These are phyloP conservation scores for Agapornis canus DNA, from an alignment of 2,797 vertebrate species.

Conservation along the genomic window DNA sequence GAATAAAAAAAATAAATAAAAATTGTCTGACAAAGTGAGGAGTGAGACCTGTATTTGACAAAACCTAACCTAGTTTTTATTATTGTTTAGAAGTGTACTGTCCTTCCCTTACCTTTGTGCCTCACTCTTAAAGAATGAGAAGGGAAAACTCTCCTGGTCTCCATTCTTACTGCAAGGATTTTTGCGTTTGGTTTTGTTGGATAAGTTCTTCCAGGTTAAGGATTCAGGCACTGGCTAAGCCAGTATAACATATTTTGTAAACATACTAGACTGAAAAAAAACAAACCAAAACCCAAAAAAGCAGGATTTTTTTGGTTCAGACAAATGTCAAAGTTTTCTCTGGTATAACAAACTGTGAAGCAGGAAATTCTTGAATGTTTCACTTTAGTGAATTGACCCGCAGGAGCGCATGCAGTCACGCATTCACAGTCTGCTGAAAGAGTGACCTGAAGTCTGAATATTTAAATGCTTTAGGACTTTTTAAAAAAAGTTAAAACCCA, in stretches of 20 bases:
- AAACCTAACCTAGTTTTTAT: background rate
- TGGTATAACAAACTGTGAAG: background rate
- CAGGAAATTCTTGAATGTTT: background rate
- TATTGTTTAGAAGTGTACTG: constrained; percentile 6
- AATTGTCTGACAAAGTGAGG: background rate
- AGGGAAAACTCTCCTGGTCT: constrained; percentile 16
- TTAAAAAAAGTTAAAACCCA: background rate
- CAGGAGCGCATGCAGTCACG: background rate
- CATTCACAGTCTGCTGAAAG: background rate
- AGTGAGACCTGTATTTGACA: constrained; percentile 41
- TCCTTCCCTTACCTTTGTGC: background rate
- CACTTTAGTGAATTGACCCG: background rate
- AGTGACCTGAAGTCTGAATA: background rate
- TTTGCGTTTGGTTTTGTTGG: background rate
- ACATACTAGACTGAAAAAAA: background rate
- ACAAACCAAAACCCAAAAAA: no score
- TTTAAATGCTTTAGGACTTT: background rate
- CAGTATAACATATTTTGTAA: background rate
- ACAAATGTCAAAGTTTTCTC: background rate
- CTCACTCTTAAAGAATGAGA: background rate
- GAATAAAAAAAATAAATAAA: background rate
- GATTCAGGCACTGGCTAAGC: background rate
- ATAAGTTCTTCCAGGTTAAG: background rate
- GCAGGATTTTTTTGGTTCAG: background rate
- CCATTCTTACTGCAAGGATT: background rate